Evolutionary conservation across 1,140 invertebrate genomes (phyloP).

Genomic region (Octopus sinensis): DNA sequence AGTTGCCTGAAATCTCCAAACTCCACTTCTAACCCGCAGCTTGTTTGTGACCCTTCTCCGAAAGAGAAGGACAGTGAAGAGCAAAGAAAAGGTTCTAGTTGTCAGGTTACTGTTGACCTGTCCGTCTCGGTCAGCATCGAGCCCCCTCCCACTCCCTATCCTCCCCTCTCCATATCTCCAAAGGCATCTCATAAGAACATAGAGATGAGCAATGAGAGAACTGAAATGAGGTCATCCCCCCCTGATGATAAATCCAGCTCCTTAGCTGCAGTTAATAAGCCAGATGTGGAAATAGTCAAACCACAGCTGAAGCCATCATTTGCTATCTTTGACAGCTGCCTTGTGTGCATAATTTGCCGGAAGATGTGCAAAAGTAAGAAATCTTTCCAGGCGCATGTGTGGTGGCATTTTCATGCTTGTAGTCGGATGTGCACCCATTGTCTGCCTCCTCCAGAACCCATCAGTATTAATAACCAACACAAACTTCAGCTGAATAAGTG

Average conservation of each 20-base stretch:
- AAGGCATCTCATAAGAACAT: not conserved
- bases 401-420: constrained; percentile 6
- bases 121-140: not conserved
- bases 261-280: too few species aligned
- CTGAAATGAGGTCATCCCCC: too few species aligned
- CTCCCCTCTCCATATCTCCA: not conserved
- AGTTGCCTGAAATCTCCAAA: too few species aligned
- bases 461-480: not conserved
- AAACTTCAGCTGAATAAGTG: not conserved
- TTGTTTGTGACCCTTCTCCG: too few species aligned
- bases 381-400: not conserved
- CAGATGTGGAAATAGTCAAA: too few species aligned
- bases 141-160: not conserved
- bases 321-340: not conserved
- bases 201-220: too few species aligned
- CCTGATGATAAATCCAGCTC: too few species aligned
- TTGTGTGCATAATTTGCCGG: constrained; percentile 4
- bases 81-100: too few species aligned
- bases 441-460: not conserved
- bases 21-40: too few species aligned
- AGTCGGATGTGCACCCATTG: not conserved
- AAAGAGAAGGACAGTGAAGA: too few species aligned
- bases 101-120: not conserved
- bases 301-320: not conserved
- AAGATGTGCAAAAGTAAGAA: not conserved